Base-by-base conservation (phyloP, 2,113 vertebrate genomes). In the Rafetus swinhoei region DNA sequence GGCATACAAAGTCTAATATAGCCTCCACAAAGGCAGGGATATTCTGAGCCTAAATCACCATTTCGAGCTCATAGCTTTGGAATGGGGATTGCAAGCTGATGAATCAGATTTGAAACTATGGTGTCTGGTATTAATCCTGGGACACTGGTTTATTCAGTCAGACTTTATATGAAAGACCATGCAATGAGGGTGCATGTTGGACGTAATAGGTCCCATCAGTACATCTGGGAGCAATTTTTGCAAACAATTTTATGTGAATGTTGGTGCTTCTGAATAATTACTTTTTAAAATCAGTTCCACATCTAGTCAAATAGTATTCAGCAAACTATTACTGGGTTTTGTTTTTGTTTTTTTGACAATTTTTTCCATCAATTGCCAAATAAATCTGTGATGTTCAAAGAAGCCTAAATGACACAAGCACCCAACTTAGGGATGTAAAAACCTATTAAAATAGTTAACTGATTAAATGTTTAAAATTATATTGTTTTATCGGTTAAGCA, bases 141-240 rank as follows among this genome's bases (percentile, higher is more conserved):
- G 55, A 77, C 85, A 1, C 15, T 55, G 16, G 13, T 18, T 77
- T 88, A 50, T 76, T 52, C 56, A 6, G 45, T 84, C 13, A 77
- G 82, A 74, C 57, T 4, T 29, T 88, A 79, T 76, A 80, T 83
- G 12, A 0, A 0, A 4, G 69, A 54, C 14, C 18, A 1, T 1
- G 4, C 22, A 50, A 45, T 62, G 12, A 53, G 15, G 9, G 10
- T 32, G 57, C 15, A 7, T 69, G 81, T 18, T 55, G 72, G 57
- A 72, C 27, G n/a, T 57, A 82, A 16, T 22, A 79, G 65, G 54
- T 4, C 11, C 22, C 24, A 15, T 12, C 32, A 21, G 10, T 56
- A 22, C 0, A 0, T 27, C 2, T 0, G 0, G 6, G 22, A 7
- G 9, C 5, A 81, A 86, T 16, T 50, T 18, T n/a, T 3, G 76